These are phyloP conservation scores for Phaedon cochleariae DNA, from an alignment of 2,888 invertebrate species.

Conservation along the genomic window DNA sequence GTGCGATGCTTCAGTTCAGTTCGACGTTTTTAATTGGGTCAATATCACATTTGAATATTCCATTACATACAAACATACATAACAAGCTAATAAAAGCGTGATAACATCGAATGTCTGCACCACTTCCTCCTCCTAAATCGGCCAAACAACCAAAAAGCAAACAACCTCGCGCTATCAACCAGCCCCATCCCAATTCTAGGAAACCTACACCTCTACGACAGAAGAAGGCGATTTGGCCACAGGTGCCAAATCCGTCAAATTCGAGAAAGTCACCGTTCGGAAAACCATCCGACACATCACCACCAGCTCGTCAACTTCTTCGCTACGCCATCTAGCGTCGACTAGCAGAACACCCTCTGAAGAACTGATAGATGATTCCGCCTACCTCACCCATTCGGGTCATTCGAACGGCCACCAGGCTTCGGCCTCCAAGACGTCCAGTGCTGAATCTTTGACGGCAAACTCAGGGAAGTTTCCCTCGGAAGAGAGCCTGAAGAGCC, in stretches of 20 bases:
- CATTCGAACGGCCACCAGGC: conserved; percentile 60
- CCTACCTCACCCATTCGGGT: conserved; percentile 66
- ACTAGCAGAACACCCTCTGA: conserved; percentile 67
- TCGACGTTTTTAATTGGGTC: too few species aligned
- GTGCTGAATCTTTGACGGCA: conserved; percentile 63
- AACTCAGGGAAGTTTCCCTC: conserved; percentile 61
- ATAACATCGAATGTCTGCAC: background rate
- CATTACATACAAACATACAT: too few species aligned
- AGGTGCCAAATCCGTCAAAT: conserved; percentile 74
- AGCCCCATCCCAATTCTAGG: conserved; percentile 53
- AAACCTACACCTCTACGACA: conserved; percentile 64
- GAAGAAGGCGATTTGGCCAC: conserved; percentile 73
- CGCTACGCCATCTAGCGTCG: conserved; percentile 42
- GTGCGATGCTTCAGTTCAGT: too few species aligned
- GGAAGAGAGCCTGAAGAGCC: conserved; percentile 62
- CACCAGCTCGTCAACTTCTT: conserved; percentile 51
- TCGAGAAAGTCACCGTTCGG: conserved; percentile 74
- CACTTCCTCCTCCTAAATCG: background rate
- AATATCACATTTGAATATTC: too few species aligned
- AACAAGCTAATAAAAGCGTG: too few species aligned
- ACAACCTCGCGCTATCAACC: background rate
- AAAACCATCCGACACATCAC: conserved; percentile 70
- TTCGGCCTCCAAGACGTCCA: conserved; percentile 64
- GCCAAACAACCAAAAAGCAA: background rate
- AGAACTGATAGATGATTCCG: conserved; percentile 65